Percentiles rank a stretch among this genome's conserved stretches.
phyloP scores from a whole-genome alignment of 2,888 invertebrate genomes.

The Hyles lineata region DNA sequence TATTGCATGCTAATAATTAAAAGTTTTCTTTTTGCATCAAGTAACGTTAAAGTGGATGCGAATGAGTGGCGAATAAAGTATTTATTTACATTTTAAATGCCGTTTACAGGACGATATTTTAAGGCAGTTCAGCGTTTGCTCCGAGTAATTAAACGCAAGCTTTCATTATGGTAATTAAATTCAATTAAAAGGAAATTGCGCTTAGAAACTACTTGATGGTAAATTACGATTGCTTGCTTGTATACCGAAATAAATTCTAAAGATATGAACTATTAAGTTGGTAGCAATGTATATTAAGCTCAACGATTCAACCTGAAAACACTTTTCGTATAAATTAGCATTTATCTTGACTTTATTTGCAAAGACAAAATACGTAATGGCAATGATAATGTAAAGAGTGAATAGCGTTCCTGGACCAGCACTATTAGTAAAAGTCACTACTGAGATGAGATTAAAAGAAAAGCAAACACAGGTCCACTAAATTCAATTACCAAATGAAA shows the following conservation, averaged over 20 bases:
- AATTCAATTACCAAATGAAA: constrained; percentile 47
- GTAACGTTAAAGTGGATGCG: neutral
- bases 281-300: constrained; percentile 27
- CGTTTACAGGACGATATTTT: constrained; percentile 25
- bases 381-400: neutral
- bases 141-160: constrained; percentile 72
- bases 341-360: neutral
- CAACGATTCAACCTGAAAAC: no score
- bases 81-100: constrained; percentile 25
- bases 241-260: constrained; percentile 14
- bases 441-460: constrained; percentile 29
- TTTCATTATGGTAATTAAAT: constrained; percentile 76
- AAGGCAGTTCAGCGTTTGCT: constrained; percentile 45
- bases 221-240: constrained; percentile 29
- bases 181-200: constrained; percentile 76
- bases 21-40: constrained; percentile 19
- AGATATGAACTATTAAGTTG: constrained; percentile 29
- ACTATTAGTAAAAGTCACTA: constrained; percentile 20
- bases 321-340: no score
- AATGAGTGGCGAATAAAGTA: constrained; percentile 19
- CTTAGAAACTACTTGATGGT: constrained; percentile 36
- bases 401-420: constrained; percentile 22
- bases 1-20: constrained; percentile 19
- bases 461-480: constrained; percentile 37
- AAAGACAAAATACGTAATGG: neutral